A percentile compares a stretch with the other conserved stretches of the same genome.
Evolutionary conservation across 2,888 invertebrate species (phyloP).

Genomic region (Phyto melanocephala): DNA sequence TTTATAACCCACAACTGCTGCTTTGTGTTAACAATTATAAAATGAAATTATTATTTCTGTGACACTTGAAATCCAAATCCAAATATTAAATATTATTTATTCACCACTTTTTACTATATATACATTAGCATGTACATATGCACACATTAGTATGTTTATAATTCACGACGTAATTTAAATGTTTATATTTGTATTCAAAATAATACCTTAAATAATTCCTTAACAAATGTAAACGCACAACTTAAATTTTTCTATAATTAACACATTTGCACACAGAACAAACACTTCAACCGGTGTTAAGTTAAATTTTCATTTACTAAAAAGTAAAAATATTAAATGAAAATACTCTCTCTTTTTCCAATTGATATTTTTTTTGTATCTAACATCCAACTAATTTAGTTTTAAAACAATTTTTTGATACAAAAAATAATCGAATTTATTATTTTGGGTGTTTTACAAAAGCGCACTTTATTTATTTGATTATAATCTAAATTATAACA

Average conservation of each 20-base stretch:
- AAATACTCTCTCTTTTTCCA: constrained; percentile 36
- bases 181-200: background rate
- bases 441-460: background rate
- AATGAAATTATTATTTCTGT: constrained; percentile 1
- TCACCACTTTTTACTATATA: too few relatives aligned
- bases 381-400: background rate
- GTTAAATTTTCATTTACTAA: background rate
- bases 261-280: constrained; percentile 44
- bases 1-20: background rate
- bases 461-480: background rate
- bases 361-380: background rate
- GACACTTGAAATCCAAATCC: background rate
- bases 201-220: background rate
- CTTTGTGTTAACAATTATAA: constrained; percentile 5
- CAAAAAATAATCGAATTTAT: background rate
- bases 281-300: background rate
- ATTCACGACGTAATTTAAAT: background rate
- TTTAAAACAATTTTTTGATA: background rate
- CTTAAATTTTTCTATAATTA: constrained; percentile 43
- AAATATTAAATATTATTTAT: background rate
- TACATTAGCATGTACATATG: background rate
- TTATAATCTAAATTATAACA: background rate
- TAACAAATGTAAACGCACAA: background rate
- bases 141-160: background rate
- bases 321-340: constrained; percentile 6